Evolutionary conservation across 2,888 invertebrate genomes (phyloP).

Genomic region (Calliopum simillimum): DNA sequence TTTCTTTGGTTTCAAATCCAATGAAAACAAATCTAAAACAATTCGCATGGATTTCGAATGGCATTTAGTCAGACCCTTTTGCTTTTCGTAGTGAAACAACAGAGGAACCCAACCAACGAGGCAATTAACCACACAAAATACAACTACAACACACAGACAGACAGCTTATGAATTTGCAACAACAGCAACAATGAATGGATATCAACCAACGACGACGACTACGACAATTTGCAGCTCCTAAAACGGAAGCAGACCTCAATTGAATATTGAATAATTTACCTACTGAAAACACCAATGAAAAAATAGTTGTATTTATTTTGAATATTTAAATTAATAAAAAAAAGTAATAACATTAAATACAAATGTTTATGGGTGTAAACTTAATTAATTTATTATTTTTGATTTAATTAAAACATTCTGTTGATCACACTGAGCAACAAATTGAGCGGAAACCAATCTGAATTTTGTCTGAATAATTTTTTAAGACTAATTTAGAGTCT

Average conservation of each 20-base stretch:
- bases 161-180: not conserved
- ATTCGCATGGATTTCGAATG: not conserved
- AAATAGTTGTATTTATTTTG: not conserved
- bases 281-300: not conserved
- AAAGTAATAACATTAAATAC: too few relatives aligned
- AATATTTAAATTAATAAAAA: not conserved
- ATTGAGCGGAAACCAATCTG: too few relatives aligned
- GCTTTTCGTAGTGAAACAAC: not conserved
- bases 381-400: too few relatives aligned
- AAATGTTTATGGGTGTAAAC: too few relatives aligned
- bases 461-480: too few relatives aligned
- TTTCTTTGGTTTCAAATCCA: not conserved
- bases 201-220: not conserved
- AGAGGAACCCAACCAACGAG: not conserved
- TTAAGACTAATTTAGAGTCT: too few relatives aligned
- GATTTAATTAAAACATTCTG: too few relatives aligned
- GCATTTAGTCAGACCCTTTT: not conserved
- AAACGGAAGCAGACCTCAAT: slow-evolving; percentile 48
- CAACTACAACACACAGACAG: not conserved
- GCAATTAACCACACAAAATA: not conserved
- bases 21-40: slow-evolving; percentile 1
- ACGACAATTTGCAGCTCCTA: slow-evolving; percentile 31
- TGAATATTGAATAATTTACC: slow-evolving; percentile 46
- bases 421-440: too few relatives aligned
- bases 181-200: slow-evolving; percentile 1